Conservation (phyloP, 2,113 vertebrate genomes). For the Bolborhynchus lineola region DNA sequence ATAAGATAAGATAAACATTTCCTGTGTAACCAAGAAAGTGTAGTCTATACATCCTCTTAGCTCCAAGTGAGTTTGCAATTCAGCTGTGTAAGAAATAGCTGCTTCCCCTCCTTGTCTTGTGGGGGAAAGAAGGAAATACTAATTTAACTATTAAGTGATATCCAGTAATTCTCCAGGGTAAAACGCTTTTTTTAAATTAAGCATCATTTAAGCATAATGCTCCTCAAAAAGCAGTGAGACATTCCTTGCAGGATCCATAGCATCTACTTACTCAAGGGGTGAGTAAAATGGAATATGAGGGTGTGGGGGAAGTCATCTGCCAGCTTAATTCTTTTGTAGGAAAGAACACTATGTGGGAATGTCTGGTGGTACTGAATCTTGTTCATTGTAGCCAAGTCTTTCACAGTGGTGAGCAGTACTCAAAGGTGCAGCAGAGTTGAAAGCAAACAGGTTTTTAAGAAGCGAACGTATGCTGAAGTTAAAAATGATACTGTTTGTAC, state of each 20-base stretch:
- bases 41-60: not conserved
- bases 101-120: not conserved
- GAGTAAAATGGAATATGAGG: not conserved
- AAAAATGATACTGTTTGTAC: not conserved
- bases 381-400: not conserved
- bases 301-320: accelerated
- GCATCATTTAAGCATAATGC: not conserved
- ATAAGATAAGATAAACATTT: not conserved
- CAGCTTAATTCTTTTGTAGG: not conserved
- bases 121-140: not conserved
- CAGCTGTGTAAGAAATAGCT: not conserved
- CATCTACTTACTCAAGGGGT: not conserved
- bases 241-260: not conserved
- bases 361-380: not conserved
- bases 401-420: not conserved
- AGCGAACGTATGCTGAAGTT: not conserved
- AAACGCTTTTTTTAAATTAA: not conserved
- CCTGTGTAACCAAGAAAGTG: not conserved
- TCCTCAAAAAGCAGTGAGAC: not conserved
- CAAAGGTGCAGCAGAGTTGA: not conserved
- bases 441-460: not conserved
- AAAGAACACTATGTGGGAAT: not conserved
- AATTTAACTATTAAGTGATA: not conserved
- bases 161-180: not conserved
- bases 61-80: not conserved